These are phyloP conservation scores for Papilio machaon DNA, from an alignment of 1,140 invertebrate genomes.

Conservation along the genomic window DNA sequence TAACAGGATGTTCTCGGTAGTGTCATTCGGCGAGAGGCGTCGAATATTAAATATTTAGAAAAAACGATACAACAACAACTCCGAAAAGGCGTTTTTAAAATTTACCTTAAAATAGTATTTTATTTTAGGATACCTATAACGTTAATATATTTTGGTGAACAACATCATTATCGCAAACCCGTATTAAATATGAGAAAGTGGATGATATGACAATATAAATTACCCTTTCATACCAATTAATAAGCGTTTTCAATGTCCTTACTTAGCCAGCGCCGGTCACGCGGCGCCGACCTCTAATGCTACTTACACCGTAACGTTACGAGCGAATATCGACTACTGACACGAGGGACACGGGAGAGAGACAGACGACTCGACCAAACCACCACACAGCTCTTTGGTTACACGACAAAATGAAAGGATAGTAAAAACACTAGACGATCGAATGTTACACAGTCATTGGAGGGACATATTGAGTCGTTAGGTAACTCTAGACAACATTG, in stretches of 20 bases:
- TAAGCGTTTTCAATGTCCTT: constrained; percentile 82
- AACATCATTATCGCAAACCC: constrained; percentile 82
- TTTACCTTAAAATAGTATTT: constrained; percentile 78
- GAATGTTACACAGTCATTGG: constrained; percentile 78
- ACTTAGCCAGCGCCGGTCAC: constrained; percentile 71
- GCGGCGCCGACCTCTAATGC: constrained; percentile 72
- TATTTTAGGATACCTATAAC: constrained; percentile 76
- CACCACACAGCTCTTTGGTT: constrained; percentile 76
- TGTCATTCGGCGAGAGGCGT: constrained; percentile 61
- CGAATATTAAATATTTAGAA: constrained; percentile 77
- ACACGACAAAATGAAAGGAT: constrained; percentile 70
- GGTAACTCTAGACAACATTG: constrained; percentile 80
- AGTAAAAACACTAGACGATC: constrained; percentile 72
- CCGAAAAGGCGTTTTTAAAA: constrained; percentile 77
- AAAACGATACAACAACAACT: constrained; percentile 76
- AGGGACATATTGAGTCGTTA: constrained; percentile 79
- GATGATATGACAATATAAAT: constrained; percentile 82
- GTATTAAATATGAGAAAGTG: constrained; percentile 81
- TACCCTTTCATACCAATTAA: constrained; percentile 83
- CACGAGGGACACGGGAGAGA: constrained; percentile 62
- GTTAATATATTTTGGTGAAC: constrained; percentile 80
- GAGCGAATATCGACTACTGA: constrained; percentile 75
- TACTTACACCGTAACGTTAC: constrained; percentile 77
- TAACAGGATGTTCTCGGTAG: constrained; percentile 66
- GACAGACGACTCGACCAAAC: constrained; percentile 67